These are phyloP conservation scores for Puffinus mauretanicus DNA, from an alignment of 2,113 vertebrate species.

Conservation along the genomic window DNA sequence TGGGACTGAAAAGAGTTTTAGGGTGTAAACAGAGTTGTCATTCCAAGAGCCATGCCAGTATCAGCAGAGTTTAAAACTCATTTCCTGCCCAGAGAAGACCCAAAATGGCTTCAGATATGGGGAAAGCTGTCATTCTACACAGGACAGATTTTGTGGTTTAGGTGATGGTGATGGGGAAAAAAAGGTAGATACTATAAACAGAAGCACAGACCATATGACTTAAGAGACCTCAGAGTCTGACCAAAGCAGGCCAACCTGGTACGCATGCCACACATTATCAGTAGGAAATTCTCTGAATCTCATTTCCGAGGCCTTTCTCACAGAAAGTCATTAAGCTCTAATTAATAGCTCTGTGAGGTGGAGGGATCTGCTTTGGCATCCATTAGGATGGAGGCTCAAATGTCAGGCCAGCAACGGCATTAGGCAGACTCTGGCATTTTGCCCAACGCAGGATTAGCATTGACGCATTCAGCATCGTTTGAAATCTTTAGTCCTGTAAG, in stretches of 20 bases:
- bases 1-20: not conserved
- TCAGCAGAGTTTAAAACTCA: not conserved
- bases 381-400: conserved; percentile 49
- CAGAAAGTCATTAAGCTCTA: conserved; percentile 58
- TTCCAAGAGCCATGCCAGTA: not conserved
- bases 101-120: not conserved
- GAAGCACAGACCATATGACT: not conserved
- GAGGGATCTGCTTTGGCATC: conserved; percentile 39
- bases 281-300: conserved; percentile 53
- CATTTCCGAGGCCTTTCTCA: conserved; percentile 53
- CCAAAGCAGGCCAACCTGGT: not conserved
- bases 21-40: not conserved
- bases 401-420: conserved; percentile 34
- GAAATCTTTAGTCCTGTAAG: conserved; percentile 8
- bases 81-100: not conserved
- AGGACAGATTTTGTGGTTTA: not conserved
- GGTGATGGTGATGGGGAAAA: not conserved
- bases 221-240: not conserved
- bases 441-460: not conserved
- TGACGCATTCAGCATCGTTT: not conserved
- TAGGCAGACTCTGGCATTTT: conserved; percentile 37
- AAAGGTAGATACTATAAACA: not conserved
- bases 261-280: not conserved
- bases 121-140: not conserved
- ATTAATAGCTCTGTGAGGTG: conserved; percentile 53